phyloP scores from a whole-genome alignment of 1,140 invertebrate species.

The Heliconius hermathena region DNA sequence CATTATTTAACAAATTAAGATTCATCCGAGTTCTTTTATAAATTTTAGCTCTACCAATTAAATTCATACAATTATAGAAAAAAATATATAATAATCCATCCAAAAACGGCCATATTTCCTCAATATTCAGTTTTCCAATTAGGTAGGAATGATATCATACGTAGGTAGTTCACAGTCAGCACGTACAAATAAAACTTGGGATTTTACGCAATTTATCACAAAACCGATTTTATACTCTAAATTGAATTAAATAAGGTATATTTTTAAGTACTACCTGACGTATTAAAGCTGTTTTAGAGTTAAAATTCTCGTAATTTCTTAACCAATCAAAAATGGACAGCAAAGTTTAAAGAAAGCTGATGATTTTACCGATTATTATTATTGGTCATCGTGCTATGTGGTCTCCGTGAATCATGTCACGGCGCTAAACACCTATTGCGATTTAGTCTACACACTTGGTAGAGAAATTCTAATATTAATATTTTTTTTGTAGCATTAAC shows the following conservation, averaged over 20 bases:
- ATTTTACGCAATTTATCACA: neutral
- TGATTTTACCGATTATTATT: slow-evolving; percentile 32
- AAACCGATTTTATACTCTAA: neutral
- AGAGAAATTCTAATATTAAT: neutral
- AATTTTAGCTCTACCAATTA: no score
- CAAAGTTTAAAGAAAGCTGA: slow-evolving; percentile 27
- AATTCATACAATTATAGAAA: no score
- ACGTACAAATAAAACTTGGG: slow-evolving; percentile 1
- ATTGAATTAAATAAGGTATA: neutral
- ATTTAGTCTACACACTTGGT: neutral
- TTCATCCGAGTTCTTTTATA: no score
- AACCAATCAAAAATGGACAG: slow-evolving; percentile 25
- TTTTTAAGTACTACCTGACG: neutral
- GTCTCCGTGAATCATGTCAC: slow-evolving; percentile 20
- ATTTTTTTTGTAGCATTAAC: neutral
- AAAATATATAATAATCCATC: neutral
- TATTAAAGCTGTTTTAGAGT: neutral
- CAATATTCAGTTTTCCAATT: neutral
- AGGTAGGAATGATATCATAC: slow-evolving; percentile 6
- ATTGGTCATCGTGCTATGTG: slow-evolving; percentile 20
- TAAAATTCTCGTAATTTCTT: neutral
- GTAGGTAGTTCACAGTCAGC: neutral
- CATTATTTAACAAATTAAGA: no score
- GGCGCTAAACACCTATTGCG: neutral
- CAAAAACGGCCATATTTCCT: slow-evolving; percentile 3